These are phyloP conservation scores for Hypomecis atomaria DNA, from an alignment of 2,888 invertebrate genomes.

Conservation along the genomic window DNA sequence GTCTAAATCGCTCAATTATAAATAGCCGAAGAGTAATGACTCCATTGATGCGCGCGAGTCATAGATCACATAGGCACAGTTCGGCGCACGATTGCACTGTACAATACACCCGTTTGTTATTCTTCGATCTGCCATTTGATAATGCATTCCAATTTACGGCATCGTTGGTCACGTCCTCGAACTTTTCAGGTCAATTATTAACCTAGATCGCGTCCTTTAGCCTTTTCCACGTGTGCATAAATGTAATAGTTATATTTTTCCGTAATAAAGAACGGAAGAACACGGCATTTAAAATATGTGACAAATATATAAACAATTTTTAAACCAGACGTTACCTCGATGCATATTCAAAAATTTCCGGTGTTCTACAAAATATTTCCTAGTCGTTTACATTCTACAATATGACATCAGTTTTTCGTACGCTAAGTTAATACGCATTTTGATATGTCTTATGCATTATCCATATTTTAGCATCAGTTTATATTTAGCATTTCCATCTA, in stretches of 20 bases:
- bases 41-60: constrained; percentile 57
- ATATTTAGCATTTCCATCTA: constrained; percentile 53
- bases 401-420: constrained; percentile 10
- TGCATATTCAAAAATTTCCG: constrained; percentile 18
- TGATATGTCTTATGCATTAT: too few relatives aligned
- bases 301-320: constrained; percentile 11
- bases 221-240: constrained; percentile 19
- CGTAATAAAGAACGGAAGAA: not conserved
- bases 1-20: constrained; percentile 42
- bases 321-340: constrained; percentile 15
- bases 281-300: not conserved
- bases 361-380: constrained; percentile 16
- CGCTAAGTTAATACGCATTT: not conserved
- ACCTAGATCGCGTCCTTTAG: constrained; percentile 59
- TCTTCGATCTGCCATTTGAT: constrained; percentile 72
- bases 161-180: constrained; percentile 68
- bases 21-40: constrained; percentile 53
- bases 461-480: constrained; percentile 30
- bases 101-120: constrained; percentile 70
- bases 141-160: constrained; percentile 77
- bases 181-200: constrained; percentile 62
- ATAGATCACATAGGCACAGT: constrained; percentile 59
- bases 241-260: not conserved
- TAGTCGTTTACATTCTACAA: not conserved
- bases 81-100: constrained; percentile 53